These are phyloP conservation scores for Rhyacichthys aspro DNA, from an alignment of 2,797 vertebrate species.

Conservation along the genomic window DNA sequence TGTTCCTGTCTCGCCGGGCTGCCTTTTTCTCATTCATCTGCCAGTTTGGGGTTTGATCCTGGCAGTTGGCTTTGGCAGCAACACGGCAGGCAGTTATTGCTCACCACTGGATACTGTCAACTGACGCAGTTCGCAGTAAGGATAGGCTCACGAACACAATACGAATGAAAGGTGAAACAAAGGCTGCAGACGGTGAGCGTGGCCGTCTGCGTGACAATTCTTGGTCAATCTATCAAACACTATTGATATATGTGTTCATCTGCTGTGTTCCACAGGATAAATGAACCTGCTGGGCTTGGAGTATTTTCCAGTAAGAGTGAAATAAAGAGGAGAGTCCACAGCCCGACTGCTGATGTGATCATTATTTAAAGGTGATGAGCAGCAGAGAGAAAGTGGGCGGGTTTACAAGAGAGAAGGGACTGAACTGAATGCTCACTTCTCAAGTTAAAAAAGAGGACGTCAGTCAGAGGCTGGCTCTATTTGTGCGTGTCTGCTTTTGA, in stretches of 20 bases:
- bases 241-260: not conserved
- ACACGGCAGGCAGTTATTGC: constrained; percentile 20
- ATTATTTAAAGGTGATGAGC: constrained; percentile 49
- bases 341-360: constrained; percentile 32
- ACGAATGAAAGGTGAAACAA: not conserved
- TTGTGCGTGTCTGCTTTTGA: constrained; percentile 16
- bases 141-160: constrained; percentile 21
- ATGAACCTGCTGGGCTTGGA: not conserved
- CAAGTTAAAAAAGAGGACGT: constrained; percentile 13
- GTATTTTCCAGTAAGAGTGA: constrained; percentile 1
- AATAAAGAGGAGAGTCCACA: constrained; percentile 7
- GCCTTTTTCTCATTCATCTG: constrained; percentile 4
- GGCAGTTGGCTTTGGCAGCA: constrained; percentile 15
- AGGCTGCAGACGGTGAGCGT: not conserved
- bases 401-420: constrained; percentile 33
- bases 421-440: constrained; percentile 21
- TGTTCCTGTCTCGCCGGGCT: constrained; percentile 7
- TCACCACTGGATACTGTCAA: constrained; percentile 40
- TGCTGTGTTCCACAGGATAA: not conserved
- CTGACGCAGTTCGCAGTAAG: constrained; percentile 42
- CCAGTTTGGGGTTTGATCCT: constrained; percentile 23
- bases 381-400: constrained; percentile 33
- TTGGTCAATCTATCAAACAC: not conserved
- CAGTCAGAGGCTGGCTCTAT: constrained; percentile 18
- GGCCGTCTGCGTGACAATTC: constrained; percentile 9